These are phyloP conservation scores for Galbula dea DNA, from an alignment of 2,113 vertebrate species.

Conservation along the genomic window DNA sequence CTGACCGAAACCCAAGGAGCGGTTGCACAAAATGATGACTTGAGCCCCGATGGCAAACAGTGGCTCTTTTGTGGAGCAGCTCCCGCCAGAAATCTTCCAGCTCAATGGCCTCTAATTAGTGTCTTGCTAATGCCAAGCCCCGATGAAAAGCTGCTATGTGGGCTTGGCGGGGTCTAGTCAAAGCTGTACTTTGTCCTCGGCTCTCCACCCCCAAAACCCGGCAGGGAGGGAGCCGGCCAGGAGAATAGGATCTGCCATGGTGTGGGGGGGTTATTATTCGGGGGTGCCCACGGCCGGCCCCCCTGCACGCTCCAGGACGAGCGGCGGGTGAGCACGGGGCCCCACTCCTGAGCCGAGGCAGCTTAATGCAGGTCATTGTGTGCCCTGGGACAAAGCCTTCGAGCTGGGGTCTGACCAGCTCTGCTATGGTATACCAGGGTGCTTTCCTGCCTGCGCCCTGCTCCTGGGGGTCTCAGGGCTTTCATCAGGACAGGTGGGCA, in stretches of 20 bases:
- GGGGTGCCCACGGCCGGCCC: not conserved
- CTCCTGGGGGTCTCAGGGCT: not conserved
- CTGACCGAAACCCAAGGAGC: conserved; percentile 59
- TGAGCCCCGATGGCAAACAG: conserved; percentile 65
- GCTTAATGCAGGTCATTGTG: conserved; percentile 33
- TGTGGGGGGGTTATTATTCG: not conserved
- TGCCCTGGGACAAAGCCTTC: not conserved
- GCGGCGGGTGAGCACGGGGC: not conserved
- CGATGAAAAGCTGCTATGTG: conserved; percentile 71
- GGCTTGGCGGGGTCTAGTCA: conserved; percentile 55
- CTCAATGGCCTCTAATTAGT: conserved; percentile 72
- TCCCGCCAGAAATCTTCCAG: conserved; percentile 68
- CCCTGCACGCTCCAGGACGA: not conserved
- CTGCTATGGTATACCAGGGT: rapidly evolving
- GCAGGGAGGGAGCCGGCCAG: conserved; percentile 33
- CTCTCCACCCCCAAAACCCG: conserved; percentile 41
- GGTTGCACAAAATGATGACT: conserved; percentile 55
- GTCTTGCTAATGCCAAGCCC: conserved; percentile 60
- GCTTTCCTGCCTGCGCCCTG: not conserved
- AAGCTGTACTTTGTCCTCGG: conserved; percentile 65
- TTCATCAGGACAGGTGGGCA: rapidly evolving
- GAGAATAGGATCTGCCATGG: conserved; percentile 48
- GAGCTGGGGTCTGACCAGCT: not conserved
- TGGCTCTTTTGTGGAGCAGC: conserved; percentile 69
- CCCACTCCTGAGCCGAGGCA: not conserved